A percentile compares a stretch with the other conserved stretches of the same genome.
These are phyloP conservation scores for Dolichoris vasculosae DNA, from an alignment of 1,140 invertebrate species.

Conservation along the genomic window DNA sequence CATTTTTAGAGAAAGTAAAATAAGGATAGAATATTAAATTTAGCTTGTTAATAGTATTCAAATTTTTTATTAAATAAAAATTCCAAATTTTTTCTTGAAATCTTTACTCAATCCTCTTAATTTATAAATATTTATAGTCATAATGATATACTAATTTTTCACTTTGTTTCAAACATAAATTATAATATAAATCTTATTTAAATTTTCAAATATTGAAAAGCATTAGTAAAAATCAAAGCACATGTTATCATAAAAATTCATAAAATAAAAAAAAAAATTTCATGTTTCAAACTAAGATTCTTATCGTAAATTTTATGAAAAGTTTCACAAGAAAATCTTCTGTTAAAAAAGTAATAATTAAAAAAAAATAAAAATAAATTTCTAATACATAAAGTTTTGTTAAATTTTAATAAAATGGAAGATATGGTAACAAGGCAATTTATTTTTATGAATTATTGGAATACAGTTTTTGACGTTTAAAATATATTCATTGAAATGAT, in stretches of 20 bases:
- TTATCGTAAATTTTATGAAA: neutral
- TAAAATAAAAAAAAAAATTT: too few species aligned
- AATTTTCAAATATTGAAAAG: slow-evolving; percentile 7
- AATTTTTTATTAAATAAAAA: neutral
- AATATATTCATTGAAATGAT: too few species aligned
- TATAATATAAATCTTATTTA: neutral
- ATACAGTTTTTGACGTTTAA: too few species aligned
- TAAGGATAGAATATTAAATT: too few species aligned
- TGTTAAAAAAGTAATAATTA: too few species aligned
- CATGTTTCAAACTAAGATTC: neutral
- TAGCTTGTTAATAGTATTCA: neutral
- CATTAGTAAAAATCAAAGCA: neutral
- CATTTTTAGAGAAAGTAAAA: too few species aligned
- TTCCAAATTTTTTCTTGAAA: neutral
- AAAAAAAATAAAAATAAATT: too few species aligned
- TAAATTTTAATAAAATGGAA: neutral
- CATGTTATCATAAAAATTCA: slow-evolving; percentile 3
- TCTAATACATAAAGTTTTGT: too few species aligned
- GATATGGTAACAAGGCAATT: neutral
- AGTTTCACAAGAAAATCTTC: neutral
- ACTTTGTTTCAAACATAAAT: neutral
- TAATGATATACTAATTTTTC: neutral
- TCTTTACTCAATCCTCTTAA: neutral
- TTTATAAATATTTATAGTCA: neutral
- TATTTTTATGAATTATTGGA: too few species aligned